phyloP scores from a whole-genome alignment of 2,888 invertebrate genomes.

The Oscheius myriophilus region DNA sequence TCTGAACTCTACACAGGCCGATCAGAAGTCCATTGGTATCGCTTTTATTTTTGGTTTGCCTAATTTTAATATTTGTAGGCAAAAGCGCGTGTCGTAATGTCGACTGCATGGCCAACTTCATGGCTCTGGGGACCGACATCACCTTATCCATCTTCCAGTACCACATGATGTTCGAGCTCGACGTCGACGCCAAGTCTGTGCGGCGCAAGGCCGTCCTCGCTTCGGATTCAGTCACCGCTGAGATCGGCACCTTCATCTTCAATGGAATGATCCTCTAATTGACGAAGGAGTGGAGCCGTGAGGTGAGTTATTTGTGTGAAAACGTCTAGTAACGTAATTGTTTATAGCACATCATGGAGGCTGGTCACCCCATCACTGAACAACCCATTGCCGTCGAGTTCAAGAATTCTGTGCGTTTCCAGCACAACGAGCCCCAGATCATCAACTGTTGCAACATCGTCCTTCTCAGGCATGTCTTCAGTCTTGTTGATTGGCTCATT shows the following conservation, averaged over 20 bases:
- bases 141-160: conserved; percentile 47
- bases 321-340: background rate
- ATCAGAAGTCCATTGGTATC: no score
- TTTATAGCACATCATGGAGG: conserved; percentile 41
- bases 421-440: conserved; percentile 63
- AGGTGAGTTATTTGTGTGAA: background rate
- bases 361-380: conserved; percentile 42
- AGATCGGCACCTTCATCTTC: conserved; percentile 61
- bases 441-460: conserved; percentile 68
- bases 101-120: conserved; percentile 46
- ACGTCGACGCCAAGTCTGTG: conserved; percentile 47
- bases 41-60: no score
- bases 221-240: conserved; percentile 25
- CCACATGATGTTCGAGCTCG: conserved; percentile 48
- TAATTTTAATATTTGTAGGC: no score
- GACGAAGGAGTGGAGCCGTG: conserved; percentile 34
- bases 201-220: conserved; percentile 36
- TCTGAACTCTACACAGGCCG: no score
- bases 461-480: conserved; percentile 53
- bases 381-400: conserved; percentile 58
- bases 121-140: conserved; percentile 37
- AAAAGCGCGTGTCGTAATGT: no score
- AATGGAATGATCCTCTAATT: conserved; percentile 57
- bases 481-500: conserved; percentile 28
- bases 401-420: conserved; percentile 58